A percentile compares a stretch with the other conserved stretches of the same genome.
Evolutionary conservation across 35 echinoderm and acorn worm species (phyloP).

Genomic region (Chiridota heheva): DNA sequence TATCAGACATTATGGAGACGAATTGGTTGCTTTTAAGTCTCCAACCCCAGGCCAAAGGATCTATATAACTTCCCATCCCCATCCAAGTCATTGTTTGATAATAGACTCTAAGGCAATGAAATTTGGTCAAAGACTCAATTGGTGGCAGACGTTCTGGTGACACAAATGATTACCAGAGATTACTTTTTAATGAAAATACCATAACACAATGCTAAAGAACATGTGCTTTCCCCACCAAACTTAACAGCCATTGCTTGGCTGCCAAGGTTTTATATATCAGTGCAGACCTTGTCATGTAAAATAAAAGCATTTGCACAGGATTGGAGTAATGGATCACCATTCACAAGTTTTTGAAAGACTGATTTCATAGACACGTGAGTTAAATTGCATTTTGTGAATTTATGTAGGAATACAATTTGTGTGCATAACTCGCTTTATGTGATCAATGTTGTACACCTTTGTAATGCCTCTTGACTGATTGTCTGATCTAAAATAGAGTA

Average conservation of each 20-base stretch:
- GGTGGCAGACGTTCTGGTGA: too few species aligned
- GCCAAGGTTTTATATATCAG: slow-evolving; percentile 21
- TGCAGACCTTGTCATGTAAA: too few species aligned
- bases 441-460: not conserved
- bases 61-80: too few species aligned
- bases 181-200: not conserved
- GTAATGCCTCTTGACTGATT: not conserved
- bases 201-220: not conserved
- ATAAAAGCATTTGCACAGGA: too few species aligned
- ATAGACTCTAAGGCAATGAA: too few species aligned
- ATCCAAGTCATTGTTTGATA: too few species aligned
- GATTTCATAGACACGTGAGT: slow-evolving; percentile 45
- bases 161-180: slow-evolving; percentile 16
- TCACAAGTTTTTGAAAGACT: slow-evolving; percentile 34
- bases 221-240: too few species aligned
- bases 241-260: slow-evolving; percentile 33
- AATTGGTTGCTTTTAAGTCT: not conserved
- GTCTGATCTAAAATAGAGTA: too few species aligned
- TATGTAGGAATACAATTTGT: slow-evolving; percentile 46
- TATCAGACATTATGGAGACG: not conserved
- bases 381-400: slow-evolving; percentile 45
- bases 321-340: not conserved
- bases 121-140: not conserved
- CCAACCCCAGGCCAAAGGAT: not conserved
- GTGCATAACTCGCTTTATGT: not conserved